phyloP scores from a whole-genome alignment of 92 coral and sea anemone genomes.

The Phenganax marumi region DNA sequence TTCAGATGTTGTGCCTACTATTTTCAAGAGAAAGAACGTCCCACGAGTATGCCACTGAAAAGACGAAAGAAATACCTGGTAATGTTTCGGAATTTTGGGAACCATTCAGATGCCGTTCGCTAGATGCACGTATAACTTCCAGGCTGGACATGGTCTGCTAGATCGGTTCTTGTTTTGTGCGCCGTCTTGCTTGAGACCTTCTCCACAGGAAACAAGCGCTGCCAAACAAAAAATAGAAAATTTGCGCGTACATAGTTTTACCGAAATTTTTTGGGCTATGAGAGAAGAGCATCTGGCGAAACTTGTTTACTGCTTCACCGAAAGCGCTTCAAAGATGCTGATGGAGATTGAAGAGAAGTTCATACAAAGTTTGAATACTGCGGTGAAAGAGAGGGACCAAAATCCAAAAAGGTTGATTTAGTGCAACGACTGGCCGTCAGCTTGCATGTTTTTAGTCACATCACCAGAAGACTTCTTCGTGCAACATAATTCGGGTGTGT shows the following conservation, averaged over 20 bases:
- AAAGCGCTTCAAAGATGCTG: conserved; percentile 5
- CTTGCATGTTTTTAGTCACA: conserved; percentile 39
- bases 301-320: not conserved
- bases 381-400: conserved; percentile 31
- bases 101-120: not conserved
- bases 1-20: conserved; percentile 46
- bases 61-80: conserved; percentile 40
- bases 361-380: not conserved
- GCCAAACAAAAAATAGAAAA: too few relatives aligned
- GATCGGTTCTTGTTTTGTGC: not conserved
- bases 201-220: not conserved
- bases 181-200: not conserved
- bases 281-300: too few relatives aligned
- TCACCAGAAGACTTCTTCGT: conserved; percentile 20
- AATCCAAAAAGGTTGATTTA: conserved; percentile 47
- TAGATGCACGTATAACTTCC: not conserved
- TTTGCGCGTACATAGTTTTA: too few relatives aligned
- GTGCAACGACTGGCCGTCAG: conserved; percentile 27
- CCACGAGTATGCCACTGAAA: conserved; percentile 51
- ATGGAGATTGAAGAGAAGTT: conserved; percentile 11
- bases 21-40: conserved; percentile 64
- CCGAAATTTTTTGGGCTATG: too few relatives aligned
- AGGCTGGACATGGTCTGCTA: not conserved
- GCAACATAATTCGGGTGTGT: conserved; percentile 34
- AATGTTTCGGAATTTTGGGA: not conserved